Percentiles rank a stretch among this genome's conserved stretches.
phyloP scores from a whole-genome alignment of 2,113 vertebrate species.

The Myotis brandtii region DNA sequence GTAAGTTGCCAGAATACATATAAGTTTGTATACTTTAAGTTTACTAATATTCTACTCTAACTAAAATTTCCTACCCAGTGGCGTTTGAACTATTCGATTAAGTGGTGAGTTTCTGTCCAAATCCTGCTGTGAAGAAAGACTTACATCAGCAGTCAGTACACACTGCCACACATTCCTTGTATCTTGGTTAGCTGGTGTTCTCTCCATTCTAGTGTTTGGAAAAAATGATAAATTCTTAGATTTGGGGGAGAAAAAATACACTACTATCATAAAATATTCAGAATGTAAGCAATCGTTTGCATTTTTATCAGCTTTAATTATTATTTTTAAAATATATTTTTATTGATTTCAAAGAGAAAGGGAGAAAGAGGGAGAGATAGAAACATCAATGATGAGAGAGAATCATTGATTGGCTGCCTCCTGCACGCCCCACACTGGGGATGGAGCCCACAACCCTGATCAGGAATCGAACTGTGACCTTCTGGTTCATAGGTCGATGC shows the following conservation, averaged over 20 bases:
- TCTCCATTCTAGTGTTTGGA: not conserved
- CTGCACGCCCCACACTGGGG: too few species aligned
- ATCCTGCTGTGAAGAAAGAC: conserved; percentile 61
- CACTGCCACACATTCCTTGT: not conserved
- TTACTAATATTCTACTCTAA: conserved; percentile 31
- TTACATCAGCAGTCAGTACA: not conserved
- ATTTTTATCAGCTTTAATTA: not conserved
- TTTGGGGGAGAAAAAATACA: not conserved
- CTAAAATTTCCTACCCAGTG: conserved; percentile 27
- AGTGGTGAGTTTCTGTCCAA: conserved; percentile 41
- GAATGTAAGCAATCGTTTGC: not conserved
- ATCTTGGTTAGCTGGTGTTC: not conserved
- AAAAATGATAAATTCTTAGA: not conserved
- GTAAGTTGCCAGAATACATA: not conserved
- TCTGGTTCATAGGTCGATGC: too few species aligned
- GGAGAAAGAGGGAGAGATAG: too few species aligned
- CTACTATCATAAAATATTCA: not conserved
- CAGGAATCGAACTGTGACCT: too few species aligned
- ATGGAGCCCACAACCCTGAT: too few species aligned
- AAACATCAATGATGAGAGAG: too few species aligned
- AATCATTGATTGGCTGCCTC: too few species aligned
- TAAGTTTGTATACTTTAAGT: not conserved
- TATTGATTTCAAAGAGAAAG: too few species aligned
- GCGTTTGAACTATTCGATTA: conserved; percentile 51
- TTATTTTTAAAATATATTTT: not conserved